These are phyloP conservation scores for Leptestheria dahalacensis DNA, from an alignment of 1,140 invertebrate species.

Conservation along the genomic window DNA sequence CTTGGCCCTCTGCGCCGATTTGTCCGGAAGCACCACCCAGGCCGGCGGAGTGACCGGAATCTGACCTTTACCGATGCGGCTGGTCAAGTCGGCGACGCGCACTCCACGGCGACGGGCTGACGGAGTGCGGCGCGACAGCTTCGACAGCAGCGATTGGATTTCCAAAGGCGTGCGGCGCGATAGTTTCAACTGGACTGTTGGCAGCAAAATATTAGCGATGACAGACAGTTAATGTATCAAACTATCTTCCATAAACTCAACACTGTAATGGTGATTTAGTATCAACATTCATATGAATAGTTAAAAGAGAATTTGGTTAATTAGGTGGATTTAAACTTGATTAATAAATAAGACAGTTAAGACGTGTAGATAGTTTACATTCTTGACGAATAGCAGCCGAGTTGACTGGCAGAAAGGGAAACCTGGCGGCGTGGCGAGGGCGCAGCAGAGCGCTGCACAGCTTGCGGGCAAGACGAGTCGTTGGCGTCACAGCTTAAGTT, in stretches of 20 bases:
- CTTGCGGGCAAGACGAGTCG: slow-evolving; percentile 70
- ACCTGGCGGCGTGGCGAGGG: slow-evolving; percentile 67
- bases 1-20: slow-evolving; percentile 50
- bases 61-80: slow-evolving; percentile 45
- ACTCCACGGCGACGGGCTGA: slow-evolving; percentile 18
- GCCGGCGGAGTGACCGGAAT: slow-evolving; percentile 46
- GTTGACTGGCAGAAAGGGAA: slow-evolving; percentile 74
- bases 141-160: slow-evolving; percentile 37
- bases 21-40: slow-evolving; percentile 65
- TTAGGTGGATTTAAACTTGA: background rate
- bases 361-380: slow-evolving; percentile 39
- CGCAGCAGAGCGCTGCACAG: slow-evolving; percentile 68
- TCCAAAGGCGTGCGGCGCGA: slow-evolving; percentile 41
- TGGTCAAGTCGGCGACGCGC: slow-evolving; percentile 58
- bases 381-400: slow-evolving; percentile 67
- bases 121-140: background rate
- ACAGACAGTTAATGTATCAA: background rate
- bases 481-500: slow-evolving; percentile 44
- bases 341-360: background rate
- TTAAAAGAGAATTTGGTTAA: too few relatives aligned
- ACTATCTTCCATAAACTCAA: background rate
- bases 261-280: too few relatives aligned
- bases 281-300: too few relatives aligned
- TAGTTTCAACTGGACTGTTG: slow-evolving; percentile 42
- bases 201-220: slow-evolving; percentile 8